Evolutionary conservation across 1,140 invertebrate genomes (phyloP), one percentile per base, ranked within the genome.

Genomic region (Zelostemma sp.): DNA sequence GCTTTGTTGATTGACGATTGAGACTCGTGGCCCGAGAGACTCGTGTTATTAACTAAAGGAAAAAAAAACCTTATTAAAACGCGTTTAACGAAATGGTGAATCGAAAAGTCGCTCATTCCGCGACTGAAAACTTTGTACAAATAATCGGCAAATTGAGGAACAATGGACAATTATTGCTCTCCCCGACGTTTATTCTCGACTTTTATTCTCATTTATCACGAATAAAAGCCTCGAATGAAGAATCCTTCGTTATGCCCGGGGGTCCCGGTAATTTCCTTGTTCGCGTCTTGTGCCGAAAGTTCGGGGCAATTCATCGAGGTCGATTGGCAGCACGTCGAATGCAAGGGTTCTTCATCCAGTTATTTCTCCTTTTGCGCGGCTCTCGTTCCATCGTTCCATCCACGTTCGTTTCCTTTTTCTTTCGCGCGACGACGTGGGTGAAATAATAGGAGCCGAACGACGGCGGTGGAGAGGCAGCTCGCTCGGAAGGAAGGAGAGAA

Each of bases 311-410:
- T 73, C 72, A 73, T 70, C 68, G 69, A 68, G 63, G 60, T 55
- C 72, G 63, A 70, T 70, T 73, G 67, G 67, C 67, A 73, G 72
- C 57, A 70, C 60, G 67, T 73, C 72, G 63, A 70, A 65, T 61
- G 62, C 64, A 68, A 74, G 68, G 68, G 72, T 74, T 65, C 68
- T 68, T 68, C 61, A 68, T 66, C 65, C 65, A 61, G 65, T 71
- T 68, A 68, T 71, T 68, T 60, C 61, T 68, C 57, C 62, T 66
- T 60, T 62, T 62, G 40, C 18, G 54, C 45, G n/a, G n/a, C n/a
- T n/a, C n/a, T n/a, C n/a, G n/a, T n/a, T 41, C 46, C 31, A 51
- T 6, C 9, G 33, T 35, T 35, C 33, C 33, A 35, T n/a, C 33
- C 43, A 21, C 43, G 51, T 31, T 58, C 64, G 62, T 71, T 71